Conservation (phyloP, 2,113 vertebrate genomes). For the Syrrhaptes paradoxus region DNA sequence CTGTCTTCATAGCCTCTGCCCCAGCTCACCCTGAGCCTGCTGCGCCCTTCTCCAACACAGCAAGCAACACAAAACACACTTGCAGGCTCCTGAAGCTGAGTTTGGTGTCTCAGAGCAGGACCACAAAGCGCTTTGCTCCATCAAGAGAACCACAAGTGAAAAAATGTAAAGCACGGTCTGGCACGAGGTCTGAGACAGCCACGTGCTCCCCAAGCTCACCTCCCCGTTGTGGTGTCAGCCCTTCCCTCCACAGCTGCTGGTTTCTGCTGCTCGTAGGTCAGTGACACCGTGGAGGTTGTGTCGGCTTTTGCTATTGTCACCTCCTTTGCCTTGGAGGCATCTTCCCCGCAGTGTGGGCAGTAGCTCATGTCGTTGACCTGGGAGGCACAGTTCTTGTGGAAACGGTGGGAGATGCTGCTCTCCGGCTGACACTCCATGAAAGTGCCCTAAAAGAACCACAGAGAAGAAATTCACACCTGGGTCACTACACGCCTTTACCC, state of each 20-base stretch:
- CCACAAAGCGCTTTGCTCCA: not conserved
- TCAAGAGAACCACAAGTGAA: not conserved
- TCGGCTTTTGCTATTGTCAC: slow-evolving; percentile 86
- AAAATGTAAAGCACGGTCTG: not conserved
- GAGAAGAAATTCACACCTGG: not conserved
- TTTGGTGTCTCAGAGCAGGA: not conserved
- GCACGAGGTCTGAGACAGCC: not conserved
- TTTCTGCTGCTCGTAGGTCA: slow-evolving; percentile 74
- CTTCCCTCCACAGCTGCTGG: slow-evolving; percentile 80
- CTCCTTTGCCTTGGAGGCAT: slow-evolving; percentile 88
- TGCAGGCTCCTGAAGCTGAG: not conserved
- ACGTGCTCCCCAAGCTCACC: slow-evolving; percentile 60
- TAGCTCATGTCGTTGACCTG: slow-evolving; percentile 86
- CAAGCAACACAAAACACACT: not conserved
- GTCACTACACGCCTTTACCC: not conserved
- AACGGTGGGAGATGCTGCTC: slow-evolving; percentile 93
- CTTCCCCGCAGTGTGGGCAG: slow-evolving; percentile 97
- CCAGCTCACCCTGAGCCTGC: not conserved
- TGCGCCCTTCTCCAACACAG: not conserved
- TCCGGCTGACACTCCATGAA: slow-evolving; percentile 98
- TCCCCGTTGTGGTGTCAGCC: slow-evolving; percentile 94
- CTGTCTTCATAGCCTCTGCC: not conserved
- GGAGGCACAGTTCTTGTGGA: slow-evolving; percentile 91
- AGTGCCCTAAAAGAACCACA: slow-evolving; percentile 85
- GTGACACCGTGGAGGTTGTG: slow-evolving; percentile 84